phyloP scores from a whole-genome alignment of 2,888 invertebrate species.

The Pristionchus maxplancki region DNA sequence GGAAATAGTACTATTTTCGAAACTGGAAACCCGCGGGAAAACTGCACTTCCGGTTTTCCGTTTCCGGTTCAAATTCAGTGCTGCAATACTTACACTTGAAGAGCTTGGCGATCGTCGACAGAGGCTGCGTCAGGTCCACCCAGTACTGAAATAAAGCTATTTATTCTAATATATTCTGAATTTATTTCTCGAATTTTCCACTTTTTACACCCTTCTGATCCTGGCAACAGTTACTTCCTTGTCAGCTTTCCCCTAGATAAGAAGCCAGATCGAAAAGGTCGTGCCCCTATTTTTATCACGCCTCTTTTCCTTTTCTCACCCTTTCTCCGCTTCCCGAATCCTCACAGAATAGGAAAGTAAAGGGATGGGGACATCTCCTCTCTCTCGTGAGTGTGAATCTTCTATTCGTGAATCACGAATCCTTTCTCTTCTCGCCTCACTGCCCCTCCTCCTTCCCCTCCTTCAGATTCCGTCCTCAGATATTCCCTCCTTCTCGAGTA shows the following conservation, averaged over 20 bases:
- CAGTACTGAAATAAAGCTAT: conserved; percentile 86
- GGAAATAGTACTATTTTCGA: conserved; percentile 51
- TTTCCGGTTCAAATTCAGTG: neutral
- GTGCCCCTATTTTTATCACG: neutral
- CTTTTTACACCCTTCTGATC: neutral
- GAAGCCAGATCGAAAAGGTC: neutral
- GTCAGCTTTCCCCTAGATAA: too few relatives aligned
- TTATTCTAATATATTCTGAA: too few relatives aligned
- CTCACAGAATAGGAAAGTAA: conserved; percentile 7
- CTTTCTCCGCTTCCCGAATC: neutral
- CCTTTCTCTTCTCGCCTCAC: neutral
- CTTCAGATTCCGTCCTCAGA: conserved; percentile 1
- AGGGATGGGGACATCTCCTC: neutral
- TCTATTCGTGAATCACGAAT: conserved; percentile 25
- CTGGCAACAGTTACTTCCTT: too few relatives aligned
- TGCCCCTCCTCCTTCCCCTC: neutral
- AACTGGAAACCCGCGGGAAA: neutral
- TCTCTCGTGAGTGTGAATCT: conserved; percentile 13
- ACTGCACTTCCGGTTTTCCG: neutral
- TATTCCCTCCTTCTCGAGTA: neutral
- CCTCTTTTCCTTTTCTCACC: neutral
- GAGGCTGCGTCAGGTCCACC: conserved; percentile 92
- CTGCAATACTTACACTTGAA: conserved; percentile 85
- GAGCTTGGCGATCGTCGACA: conserved; percentile 85
- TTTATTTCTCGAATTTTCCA: neutral